A percentile compares a stretch with the other conserved stretches of the same genome.
Evolutionary conservation across 2,888 invertebrate species (phyloP).

Genomic region (Sipha maydis): DNA sequence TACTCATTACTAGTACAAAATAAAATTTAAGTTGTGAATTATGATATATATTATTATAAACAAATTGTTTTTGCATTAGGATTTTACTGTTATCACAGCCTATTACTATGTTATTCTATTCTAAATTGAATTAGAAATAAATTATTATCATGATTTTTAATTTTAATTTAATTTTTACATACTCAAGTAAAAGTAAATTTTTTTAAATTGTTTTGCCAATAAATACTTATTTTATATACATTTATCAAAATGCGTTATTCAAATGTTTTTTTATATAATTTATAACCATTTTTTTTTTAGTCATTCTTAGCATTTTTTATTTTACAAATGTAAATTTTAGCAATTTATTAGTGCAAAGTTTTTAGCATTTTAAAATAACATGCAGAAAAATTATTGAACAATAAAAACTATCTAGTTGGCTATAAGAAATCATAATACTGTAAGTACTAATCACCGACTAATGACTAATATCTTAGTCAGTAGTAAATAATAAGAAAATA

Average conservation of each 20-base stretch:
- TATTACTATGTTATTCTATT: neutral
- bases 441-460: too few species aligned
- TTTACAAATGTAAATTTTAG: neutral
- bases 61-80: constrained; percentile 2
- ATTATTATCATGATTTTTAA: neutral
- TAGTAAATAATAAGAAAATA: too few species aligned
- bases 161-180: neutral
- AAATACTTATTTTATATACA: neutral
- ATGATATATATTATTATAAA: neutral
- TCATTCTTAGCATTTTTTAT: neutral
- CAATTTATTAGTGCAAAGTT: neutral
- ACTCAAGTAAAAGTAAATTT: neutral
- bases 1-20: constrained; percentile 6
- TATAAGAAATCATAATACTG: too few species aligned
- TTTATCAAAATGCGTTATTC: neutral
- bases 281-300: neutral
- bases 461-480: too few species aligned
- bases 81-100: neutral
- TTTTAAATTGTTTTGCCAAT: neutral
- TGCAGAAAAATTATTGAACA: too few species aligned
- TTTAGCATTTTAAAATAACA: too few species aligned
- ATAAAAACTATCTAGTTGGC: too few species aligned
- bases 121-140: neutral
- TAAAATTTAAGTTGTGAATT: constrained; percentile 2
- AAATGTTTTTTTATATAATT: neutral